phyloP scores from a whole-genome alignment of 2,888 invertebrate species.

The Chloroclystis v-ata region DNA sequence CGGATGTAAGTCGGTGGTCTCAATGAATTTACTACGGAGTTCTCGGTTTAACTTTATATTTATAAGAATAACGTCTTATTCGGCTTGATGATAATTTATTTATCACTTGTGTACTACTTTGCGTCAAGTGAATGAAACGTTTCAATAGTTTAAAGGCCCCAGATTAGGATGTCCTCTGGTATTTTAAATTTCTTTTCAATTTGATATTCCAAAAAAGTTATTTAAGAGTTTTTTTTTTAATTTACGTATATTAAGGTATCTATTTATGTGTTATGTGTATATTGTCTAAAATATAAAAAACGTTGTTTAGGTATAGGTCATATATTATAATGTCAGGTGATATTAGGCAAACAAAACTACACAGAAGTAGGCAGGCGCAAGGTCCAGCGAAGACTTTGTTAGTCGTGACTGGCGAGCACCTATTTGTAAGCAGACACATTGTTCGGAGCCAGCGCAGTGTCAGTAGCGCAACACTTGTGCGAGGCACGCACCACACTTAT shows the following conservation, averaged over 20 bases:
- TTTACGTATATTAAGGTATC: too few species aligned
- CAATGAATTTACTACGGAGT: slow-evolving; percentile 33
- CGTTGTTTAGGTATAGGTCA: too few species aligned
- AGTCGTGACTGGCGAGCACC: slow-evolving; percentile 10
- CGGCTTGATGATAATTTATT: slow-evolving; percentile 17
- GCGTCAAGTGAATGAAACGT: slow-evolving; percentile 15
- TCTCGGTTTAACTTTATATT: slow-evolving; percentile 16
- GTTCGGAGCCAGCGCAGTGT: slow-evolving; percentile 22
- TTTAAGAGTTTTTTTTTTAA: too few species aligned
- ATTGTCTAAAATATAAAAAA: too few species aligned
- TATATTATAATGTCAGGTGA: too few species aligned
- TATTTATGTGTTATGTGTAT: too few species aligned
- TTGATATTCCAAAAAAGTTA: neutral
- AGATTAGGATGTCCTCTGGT: slow-evolving; percentile 15
- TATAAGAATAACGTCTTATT: slow-evolving; percentile 15
- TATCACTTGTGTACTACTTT: slow-evolving; percentile 18
- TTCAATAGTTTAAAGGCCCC: slow-evolving; percentile 16
- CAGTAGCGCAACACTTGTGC: slow-evolving; percentile 26
- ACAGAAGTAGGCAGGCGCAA: too few species aligned
- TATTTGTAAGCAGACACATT: slow-evolving; percentile 16
- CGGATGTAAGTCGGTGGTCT: slow-evolving; percentile 42
- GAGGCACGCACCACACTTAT: slow-evolving; percentile 43
- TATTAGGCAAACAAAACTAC: too few species aligned
- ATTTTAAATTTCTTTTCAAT: slow-evolving; percentile 9
- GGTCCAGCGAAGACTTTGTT: too few species aligned